Base-by-base conservation (phyloP, 2,113 vertebrate genomes). In the Otis tarda region DNA sequence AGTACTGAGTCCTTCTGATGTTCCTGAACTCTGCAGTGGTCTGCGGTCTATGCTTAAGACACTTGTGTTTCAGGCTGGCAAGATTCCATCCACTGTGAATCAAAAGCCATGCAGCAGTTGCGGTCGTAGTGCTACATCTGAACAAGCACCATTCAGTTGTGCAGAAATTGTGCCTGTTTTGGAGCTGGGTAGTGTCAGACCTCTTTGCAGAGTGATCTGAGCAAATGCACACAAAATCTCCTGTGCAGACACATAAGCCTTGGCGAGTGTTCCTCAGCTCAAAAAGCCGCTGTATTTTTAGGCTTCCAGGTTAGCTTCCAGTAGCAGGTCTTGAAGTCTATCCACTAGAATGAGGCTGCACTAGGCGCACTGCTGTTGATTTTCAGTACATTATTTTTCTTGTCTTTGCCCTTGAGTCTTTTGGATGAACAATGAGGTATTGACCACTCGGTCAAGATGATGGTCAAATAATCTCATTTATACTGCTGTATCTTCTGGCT, bases 401-500 rank as follows among this genome's bases (percentile, higher is more conserved):
- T 75, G 43, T 35, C 50, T 94, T 87, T 93, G 81, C 57, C 67
- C 83, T 91, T 94, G 43, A 84, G 43, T 41, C 52, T 79, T 90
- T 91, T 64, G 50, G 57, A 53, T 76, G 81, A 91, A 25, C 43
- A 64, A 14, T 60, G 43, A 82, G 61, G 80, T 91, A 89, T 91
- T 60, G 80, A 82, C 52, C 53, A 18, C 35, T 53, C 0, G 2
- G 61, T 41, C 41, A 41, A 41, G 43, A 84, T 57, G 68, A 76
- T 56, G 50, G 84, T 59, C 41, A 28, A 87, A 37, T 94, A 87
- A 87, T 94, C 80, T 96, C 87, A 89, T 92, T 94, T 91, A 76
- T 45, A 60, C 33, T 79, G 43, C 57, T 65, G 11, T 64, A 49
- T 73, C 60, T 89, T 87, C 93, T 96, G 93, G 43, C 69, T 84